Percentiles rank a stretch among this genome's conserved stretches.
Conservation (phyloP, 2,888 invertebrate genomes). For the Crioceris asparagi region DNA sequence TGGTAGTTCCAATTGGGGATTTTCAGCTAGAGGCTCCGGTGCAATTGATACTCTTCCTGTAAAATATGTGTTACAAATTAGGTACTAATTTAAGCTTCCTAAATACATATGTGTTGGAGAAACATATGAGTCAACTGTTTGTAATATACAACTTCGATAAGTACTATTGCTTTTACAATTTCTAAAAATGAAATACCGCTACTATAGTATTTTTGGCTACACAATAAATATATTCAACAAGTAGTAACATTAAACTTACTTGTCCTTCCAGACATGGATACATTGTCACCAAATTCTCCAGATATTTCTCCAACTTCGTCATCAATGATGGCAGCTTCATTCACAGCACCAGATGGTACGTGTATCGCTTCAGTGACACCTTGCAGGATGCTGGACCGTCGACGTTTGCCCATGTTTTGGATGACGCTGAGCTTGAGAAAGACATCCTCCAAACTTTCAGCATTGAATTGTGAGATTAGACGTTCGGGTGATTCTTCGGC, state of each 20-base stretch:
- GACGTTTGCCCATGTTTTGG: conserved; percentile 71
- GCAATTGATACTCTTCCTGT: conserved; percentile 49
- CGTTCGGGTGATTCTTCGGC: conserved; percentile 72
- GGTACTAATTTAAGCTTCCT: too few relatives aligned
- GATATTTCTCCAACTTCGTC: conserved; percentile 67
- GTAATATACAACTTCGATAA: too few relatives aligned
- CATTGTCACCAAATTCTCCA: conserved; percentile 79
- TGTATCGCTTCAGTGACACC: conserved; percentile 60
- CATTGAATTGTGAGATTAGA: conserved; percentile 58
- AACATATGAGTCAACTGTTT: too few relatives aligned
- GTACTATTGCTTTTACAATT: too few relatives aligned
- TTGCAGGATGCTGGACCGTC: conserved; percentile 69
- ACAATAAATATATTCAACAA: too few relatives aligned
- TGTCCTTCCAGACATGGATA: conserved; percentile 64
- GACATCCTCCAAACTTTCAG: conserved; percentile 67
- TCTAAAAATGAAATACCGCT: too few relatives aligned
- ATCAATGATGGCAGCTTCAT: conserved; percentile 46
- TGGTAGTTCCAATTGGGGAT: conserved; percentile 49
- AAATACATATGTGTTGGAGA: too few relatives aligned
- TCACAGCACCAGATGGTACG: conserved; percentile 52
- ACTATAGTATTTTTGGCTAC: too few relatives aligned
- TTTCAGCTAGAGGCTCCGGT: conserved; percentile 36
- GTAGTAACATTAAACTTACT: too few relatives aligned
- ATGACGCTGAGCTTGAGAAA: conserved; percentile 69
- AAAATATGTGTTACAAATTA: too few relatives aligned